phyloP scores from a whole-genome alignment of 1,140 invertebrate species.

The Drosophila sulfurigaster region DNA sequence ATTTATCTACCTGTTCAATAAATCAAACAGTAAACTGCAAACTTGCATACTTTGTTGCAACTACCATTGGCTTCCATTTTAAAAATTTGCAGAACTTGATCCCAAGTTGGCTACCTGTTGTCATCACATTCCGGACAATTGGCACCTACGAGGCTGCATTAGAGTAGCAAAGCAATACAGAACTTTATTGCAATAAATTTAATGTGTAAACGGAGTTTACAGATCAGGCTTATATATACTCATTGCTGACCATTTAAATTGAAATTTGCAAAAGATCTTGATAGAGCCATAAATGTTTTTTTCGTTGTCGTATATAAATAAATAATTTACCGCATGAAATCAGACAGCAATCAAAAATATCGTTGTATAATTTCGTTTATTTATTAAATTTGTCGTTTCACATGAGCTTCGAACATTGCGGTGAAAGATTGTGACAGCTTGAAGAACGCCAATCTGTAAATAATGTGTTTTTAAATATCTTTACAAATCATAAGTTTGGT shows the following conservation, averaged over 20 bases:
- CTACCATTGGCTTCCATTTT: too few species aligned
- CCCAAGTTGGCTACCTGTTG: too few species aligned
- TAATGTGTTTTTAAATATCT: not conserved
- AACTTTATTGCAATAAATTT: conserved; percentile 17
- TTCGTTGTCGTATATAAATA: too few species aligned
- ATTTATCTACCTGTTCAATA: too few species aligned
- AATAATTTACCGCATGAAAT: too few species aligned
- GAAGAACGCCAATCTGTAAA: conserved; percentile 1
- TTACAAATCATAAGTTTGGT: not conserved
- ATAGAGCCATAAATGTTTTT: not conserved
- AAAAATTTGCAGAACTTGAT: too few species aligned
- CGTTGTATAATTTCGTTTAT: too few species aligned
- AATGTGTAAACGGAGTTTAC: not conserved
- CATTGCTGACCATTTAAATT: not conserved
- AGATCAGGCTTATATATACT: not conserved
- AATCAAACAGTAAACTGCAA: too few species aligned
- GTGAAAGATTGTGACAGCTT: not conserved
- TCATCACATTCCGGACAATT: not conserved
- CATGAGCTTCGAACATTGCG: not conserved
- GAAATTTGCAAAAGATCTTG: not conserved
- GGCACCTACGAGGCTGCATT: not conserved
- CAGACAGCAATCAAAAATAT: too few species aligned
- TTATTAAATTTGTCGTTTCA: too few species aligned
- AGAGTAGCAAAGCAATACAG: conserved; percentile 16
- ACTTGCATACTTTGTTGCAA: too few species aligned